These are phyloP conservation scores for Lampropteryx suffumata DNA, from an alignment of 2,888 invertebrate genomes.

Conservation along the genomic window DNA sequence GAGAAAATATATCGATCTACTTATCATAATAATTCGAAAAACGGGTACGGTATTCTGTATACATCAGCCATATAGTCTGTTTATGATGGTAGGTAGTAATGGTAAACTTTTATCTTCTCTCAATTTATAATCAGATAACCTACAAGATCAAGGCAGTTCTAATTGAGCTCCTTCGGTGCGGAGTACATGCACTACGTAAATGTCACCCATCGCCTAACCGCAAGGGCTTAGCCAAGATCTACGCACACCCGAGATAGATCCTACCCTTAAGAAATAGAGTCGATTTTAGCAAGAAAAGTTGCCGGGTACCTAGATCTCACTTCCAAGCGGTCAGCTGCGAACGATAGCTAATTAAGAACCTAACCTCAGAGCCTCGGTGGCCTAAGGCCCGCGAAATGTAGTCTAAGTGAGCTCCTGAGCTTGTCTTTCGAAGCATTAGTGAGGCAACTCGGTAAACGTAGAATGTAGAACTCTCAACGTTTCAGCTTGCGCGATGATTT, in stretches of 20 bases:
- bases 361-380: constrained; percentile 66
- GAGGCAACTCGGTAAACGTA: constrained; percentile 44
- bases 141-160: constrained; percentile 41
- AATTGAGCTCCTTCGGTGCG: constrained; percentile 44
- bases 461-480: constrained; percentile 36
- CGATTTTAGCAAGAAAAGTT: constrained; percentile 25
- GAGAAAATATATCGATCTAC: neutral
- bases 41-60: neutral
- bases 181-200: constrained; percentile 51
- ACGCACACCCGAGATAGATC: constrained; percentile 21
- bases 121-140: constrained; percentile 31
- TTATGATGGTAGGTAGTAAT: neutral
- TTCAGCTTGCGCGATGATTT: constrained; percentile 51
- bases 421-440: constrained; percentile 60
- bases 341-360: constrained; percentile 78
- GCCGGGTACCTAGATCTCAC: constrained; percentile 55
- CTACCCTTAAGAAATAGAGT: constrained; percentile 36
- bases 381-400: constrained; percentile 69
- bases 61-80: neutral
- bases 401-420: constrained; percentile 67
- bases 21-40: neutral
- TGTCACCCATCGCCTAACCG: constrained; percentile 54
- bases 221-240: constrained; percentile 43
- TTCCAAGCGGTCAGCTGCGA: constrained; percentile 73
- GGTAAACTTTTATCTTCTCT: neutral